Percentiles rank a stretch among this genome's conserved stretches.
These are phyloP conservation scores for Patella caerulea DNA, from an alignment of 2,888 invertebrate species.

Conservation along the genomic window DNA sequence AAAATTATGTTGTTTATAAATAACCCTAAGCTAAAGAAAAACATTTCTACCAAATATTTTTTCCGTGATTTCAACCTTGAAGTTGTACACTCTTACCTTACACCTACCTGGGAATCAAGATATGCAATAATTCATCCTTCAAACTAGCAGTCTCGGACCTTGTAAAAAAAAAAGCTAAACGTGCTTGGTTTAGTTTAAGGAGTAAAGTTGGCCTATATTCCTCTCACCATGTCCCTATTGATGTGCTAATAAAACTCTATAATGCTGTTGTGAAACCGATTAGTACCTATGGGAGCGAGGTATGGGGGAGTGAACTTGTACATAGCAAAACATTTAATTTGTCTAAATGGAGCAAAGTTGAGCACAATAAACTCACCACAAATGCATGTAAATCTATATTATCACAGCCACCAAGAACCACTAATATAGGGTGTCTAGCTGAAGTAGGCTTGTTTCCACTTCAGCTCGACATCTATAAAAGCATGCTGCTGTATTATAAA, in stretches of 20 bases:
- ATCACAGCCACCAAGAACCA: too few relatives aligned
- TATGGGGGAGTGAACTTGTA: not conserved
- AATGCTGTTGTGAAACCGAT: not conserved
- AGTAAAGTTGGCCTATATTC: not conserved
- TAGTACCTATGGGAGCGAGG: not conserved
- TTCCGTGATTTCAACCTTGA: not conserved
- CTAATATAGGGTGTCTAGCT: too few relatives aligned
- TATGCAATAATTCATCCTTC: not conserved
- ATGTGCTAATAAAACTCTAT: not conserved
- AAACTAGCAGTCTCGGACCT: not conserved
- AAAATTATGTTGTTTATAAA: not conserved
- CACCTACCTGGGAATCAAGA: not conserved
- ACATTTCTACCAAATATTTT: not conserved
- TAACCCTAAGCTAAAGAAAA: not conserved
- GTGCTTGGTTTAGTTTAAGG: not conserved
- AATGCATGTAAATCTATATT: too few relatives aligned
- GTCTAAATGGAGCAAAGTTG: not conserved
- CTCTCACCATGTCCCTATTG: not conserved
- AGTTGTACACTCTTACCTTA: not conserved
- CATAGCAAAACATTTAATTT: not conserved
- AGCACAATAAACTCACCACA: too few relatives aligned
- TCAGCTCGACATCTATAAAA: not conserved
- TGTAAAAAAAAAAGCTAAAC: not conserved
- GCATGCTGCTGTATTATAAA: not conserved
- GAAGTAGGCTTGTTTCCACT: too few relatives aligned